Conservation (phyloP, 2,797 vertebrate species). For the Platalea minor region DNA sequence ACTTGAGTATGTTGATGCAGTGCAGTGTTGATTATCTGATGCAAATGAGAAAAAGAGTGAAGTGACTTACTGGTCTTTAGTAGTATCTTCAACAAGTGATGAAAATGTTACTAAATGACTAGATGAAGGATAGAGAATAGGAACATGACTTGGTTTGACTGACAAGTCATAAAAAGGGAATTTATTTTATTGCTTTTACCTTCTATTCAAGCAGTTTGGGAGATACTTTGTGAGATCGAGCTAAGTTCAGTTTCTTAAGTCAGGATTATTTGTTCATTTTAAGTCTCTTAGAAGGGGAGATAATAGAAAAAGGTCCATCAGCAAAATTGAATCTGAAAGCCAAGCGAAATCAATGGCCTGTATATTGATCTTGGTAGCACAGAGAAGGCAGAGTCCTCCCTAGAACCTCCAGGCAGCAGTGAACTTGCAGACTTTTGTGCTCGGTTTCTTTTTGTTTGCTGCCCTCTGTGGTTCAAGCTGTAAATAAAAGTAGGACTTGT, state of each 20-base stretch:
- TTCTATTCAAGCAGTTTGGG: background rate
- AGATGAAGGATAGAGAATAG: background rate
- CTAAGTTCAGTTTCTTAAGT: background rate
- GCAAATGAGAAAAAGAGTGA: background rate
- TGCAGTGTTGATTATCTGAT: background rate
- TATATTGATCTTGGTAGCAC: background rate
- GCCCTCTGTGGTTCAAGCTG: slow-evolving; percentile 65
- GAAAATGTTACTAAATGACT: background rate
- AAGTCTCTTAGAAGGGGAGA: background rate
- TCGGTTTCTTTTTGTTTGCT: slow-evolving; percentile 47
- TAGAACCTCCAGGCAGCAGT: background rate
- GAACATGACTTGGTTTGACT: background rate
- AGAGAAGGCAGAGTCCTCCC: background rate
- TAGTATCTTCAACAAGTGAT: background rate
- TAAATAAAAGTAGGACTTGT: background rate
- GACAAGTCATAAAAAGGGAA: background rate
- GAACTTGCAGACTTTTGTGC: no score
- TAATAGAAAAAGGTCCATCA: background rate
- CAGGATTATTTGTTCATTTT: background rate
- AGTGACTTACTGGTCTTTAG: background rate
- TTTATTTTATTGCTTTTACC: background rate
- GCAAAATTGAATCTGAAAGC: background rate
- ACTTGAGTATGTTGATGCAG: background rate
- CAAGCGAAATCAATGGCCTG: background rate
- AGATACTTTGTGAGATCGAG: background rate